Evolutionary conservation across 2,113 vertebrate species (phyloP), one percentile per base, ranked within the genome.

Genomic region (Menidia beryllina): DNA sequence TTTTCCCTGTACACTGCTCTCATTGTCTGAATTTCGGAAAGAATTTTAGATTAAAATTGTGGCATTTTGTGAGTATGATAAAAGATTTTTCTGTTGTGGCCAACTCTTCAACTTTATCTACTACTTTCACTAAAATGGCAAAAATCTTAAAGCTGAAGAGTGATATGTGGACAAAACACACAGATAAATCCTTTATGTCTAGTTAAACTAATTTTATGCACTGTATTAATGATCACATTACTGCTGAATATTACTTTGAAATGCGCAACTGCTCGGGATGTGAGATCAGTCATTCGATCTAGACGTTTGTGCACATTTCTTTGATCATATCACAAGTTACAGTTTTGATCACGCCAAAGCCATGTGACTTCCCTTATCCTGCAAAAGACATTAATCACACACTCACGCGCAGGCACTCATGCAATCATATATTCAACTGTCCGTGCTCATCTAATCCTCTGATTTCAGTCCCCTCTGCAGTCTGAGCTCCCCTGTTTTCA

Each of bases 401-500:
- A 21, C 19, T 26, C 27, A 25, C 54, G 15, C 41, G 47, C 23
- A 59, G n/a, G 57, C 23, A 67, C 55, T 23, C 30, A 51, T 30
- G 56, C 24, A 26, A 24, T 14, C 57, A 53, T 17, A 39, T 52
- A 58, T 69, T 60, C 61, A 81, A 67, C 65, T 8, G 7, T 81
- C 71, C 63, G 48, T 57, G 51, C 62, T 45, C 47, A 41, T 79
- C 50, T 89, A 89, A 87, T 89, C 88, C 77, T 74, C 59, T 69
- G 73, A 73, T 89, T 86, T 83, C 79, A 56, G 52, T 85, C 78
- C 61, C 41, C 57, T 75, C 75, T 83, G 68, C 83, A 82, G 79
- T 76, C 79, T 84, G 83, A 86, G 84, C 81, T 78, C 58, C 80
- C 78, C 74, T 87, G 88, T 87, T 86, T 91, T 91, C 65, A 90